Base-by-base conservation (phyloP, 1,140 invertebrate species). In the Sarcophaga peregrina region DNA sequence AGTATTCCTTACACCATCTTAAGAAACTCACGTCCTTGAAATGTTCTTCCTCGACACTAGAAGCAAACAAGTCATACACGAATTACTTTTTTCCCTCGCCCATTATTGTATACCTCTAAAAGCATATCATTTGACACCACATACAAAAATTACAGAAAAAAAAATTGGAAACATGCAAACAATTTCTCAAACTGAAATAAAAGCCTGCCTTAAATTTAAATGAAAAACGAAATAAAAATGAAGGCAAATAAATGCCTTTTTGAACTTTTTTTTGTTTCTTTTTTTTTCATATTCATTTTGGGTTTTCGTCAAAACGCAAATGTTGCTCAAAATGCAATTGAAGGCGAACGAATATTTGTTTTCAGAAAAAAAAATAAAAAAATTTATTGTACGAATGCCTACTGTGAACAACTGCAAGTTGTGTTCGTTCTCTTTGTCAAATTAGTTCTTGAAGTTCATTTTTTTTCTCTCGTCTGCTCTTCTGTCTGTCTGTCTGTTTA, bases 281-380 rank as follows among this genome's bases (percentile, higher is more conserved):
- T n/a, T 46, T 74, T 11, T 74, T 74, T 45, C 13, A 25, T 10
- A 10, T 46, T 13, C 46, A n/a, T 75, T 46, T 75, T 47, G n/a
- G 45, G 37, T 46, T 75, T 75, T 75, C 45, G 37, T 78, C 47
- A 78, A 78, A 68, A 78, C 75, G 47, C 75, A 78, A 78, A 78
- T 78, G 75, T 78, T 52, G 5, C 5, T 50, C 50, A 47, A 37
- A 58, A 58, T 58, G 7, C 17, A 68, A 68, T 68, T 68, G 62
- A 20, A 68, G 25, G 17, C 20, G 62, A 68, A 68, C 20, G 17
- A 20, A 3, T 20, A n/a, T 68, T 52, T 13, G 62, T 25, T 68
- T 37, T 4, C 25, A 37, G 25, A 37, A 37, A 37, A 37, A 37
- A 37, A 37, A 37, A 37, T 2, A 37, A 37, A 37, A 4, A 37